A percentile compares a stretch with the other conserved stretches of the same genome.
phyloP scores from a whole-genome alignment of 2,888 invertebrate species.

The Hirtodrosophila histrioides region DNA sequence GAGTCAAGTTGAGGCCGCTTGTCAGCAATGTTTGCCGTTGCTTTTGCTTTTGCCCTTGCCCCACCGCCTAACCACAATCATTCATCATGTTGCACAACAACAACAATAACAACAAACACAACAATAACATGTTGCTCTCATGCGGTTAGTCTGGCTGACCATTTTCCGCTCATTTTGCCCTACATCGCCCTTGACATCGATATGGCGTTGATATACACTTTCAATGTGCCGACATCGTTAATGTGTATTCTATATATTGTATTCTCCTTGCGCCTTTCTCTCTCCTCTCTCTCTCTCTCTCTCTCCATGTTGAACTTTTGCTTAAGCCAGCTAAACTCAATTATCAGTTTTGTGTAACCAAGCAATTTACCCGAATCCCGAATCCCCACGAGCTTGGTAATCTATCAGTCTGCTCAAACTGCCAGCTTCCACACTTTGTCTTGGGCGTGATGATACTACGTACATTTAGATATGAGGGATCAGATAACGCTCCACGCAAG shows the following conservation, averaged over 20 bases:
- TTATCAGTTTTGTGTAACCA: slow-evolving; percentile 50
- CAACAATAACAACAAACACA: slow-evolving; percentile 28
- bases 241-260: slow-evolving; percentile 45
- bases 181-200: slow-evolving; percentile 62
- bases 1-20: slow-evolving; percentile 54
- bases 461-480: neutral
- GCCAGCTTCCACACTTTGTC: slow-evolving; percentile 50
- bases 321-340: slow-evolving; percentile 44
- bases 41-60: slow-evolving; percentile 16
- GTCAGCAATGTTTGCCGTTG: slow-evolving; percentile 58
- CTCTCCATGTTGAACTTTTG: slow-evolving; percentile 10
- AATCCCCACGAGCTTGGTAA: slow-evolving; percentile 57
- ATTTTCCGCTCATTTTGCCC: slow-evolving; percentile 60
- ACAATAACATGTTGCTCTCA: slow-evolving; percentile 51
- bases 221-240: slow-evolving; percentile 57
- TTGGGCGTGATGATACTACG: slow-evolving; percentile 4
- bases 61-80: slow-evolving; percentile 63
- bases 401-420: slow-evolving; percentile 60
- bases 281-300: too few relatives aligned
- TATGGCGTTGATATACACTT: slow-evolving; percentile 66
- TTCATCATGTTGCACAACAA: slow-evolving; percentile 65
- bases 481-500: slow-evolving; percentile 13
- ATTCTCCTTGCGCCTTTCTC: neutral
- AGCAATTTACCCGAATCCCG: slow-evolving; percentile 7
- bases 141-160: slow-evolving; percentile 39